Evolutionary conservation across 2,113 vertebrate species (phyloP), one percentile per base, ranked within the genome.

Genomic region (Trogon melanurus): DNA sequence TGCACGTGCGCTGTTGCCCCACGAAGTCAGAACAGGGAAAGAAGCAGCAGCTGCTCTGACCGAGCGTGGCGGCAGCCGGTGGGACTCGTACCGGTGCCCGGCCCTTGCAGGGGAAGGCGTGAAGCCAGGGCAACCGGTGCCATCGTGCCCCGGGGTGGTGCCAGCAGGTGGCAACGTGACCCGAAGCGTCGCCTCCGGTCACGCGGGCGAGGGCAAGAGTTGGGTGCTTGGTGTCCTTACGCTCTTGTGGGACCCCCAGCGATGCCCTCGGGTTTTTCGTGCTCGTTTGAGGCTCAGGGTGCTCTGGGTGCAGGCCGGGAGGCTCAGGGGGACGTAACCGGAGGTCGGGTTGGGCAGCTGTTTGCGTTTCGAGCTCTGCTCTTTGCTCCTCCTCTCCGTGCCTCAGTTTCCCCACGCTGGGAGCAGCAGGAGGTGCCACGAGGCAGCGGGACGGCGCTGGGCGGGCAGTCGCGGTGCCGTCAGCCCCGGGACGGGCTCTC

Each of bases 141-240:
- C 44, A 3, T 34, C 0, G 1, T 34, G 17, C 27, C 45, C 65
- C 6, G 5, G 47, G 61, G 36, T 32, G 13, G 79, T 85, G 71
- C 92, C 92, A 92, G 94, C 75, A 95, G 95, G 94, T 85, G 86
- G 92, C 95, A 95, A 79, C 85, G 79, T 92, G 94, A 34, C 62
- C 57, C 4, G 75, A 67, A 34, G 61, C 19, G 5, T 51, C 13
- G 41, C 44, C 53, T 47, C 25, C 6, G 2, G 36, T 57, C 47
- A 36, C 61, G 0, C 0, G 65, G 85, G 36, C 2, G 4, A 76
- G 69, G 69, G 32, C 19, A 29, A 47, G 23, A 17, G 3, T 44
- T 32, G 45, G 26, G 23, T 75, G 38, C 20, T 38, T 12, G 30
- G 16, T 29, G 11, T 18, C 56, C 34, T 30, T 44, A n/a, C 23